Evolutionary conservation across 2,797 vertebrate species (phyloP), one percentile per base, ranked within the genome.

Genomic region (Luscinia megarhynchos): DNA sequence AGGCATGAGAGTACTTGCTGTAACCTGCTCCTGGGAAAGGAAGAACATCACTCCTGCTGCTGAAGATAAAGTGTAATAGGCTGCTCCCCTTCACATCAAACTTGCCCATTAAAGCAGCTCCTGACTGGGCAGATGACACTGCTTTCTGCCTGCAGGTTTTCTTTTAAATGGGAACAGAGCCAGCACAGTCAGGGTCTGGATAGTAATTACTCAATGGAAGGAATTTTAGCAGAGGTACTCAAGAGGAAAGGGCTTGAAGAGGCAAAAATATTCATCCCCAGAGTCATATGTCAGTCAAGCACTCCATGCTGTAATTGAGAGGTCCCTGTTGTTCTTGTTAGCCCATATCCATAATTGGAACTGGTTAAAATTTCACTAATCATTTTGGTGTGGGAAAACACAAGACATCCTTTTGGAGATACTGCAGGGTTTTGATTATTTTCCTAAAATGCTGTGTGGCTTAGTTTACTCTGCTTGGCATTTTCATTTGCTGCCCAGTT

Each of bases 121-220:
- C 94, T 94, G 77, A 75, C 90, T 94, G 95, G 89, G 92, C 92
- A 95, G 94, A 95, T 96, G 93, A 79, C 53, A 55, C 34, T 82
- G 77, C 68, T 92, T 85, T 93, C 91, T 97, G 87, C 95, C 87
- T 88, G 76, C 67, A 89, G 94, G 74, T 92, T 95, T 93, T 91
- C 70, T 93, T 93, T 89, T 51, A 78, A 54, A 51, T 72, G 84
- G 93, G 92, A 96, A 54, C 62, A 91, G 61, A 95, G 91, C 74
- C 89, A 94, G 78, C 86, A 66, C 87, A 92, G 93, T 80, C 93
- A 87, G 90, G 66, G 51, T 93, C 82, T 91, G 93, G 93, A 67
- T 75, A 81, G 77, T 87, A 94, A 68, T 94, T 94, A 84, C 70
- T 94, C 87, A 95, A 50, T 88, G 76, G 90, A 94, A 93, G 94